A percentile compares a stretch with the other conserved stretches of the same genome.
Conservation (phyloP, 1,140 invertebrate species). For the Druon quercuslanigerum region DNA sequence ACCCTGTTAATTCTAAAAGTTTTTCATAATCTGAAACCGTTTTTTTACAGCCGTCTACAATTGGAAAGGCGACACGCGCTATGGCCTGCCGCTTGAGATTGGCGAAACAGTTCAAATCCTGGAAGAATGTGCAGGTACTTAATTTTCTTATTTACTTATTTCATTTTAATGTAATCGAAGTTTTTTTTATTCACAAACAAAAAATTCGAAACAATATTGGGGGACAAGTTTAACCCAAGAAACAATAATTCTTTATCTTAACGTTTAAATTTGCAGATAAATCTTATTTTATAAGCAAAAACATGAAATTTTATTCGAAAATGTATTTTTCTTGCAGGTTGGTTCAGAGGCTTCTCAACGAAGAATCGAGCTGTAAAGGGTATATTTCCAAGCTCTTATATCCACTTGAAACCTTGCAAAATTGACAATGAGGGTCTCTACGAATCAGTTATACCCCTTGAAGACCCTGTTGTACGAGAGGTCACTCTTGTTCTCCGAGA, state of each 20-base stretch:
- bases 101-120: constrained; percentile 93
- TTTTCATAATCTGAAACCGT: constrained; percentile 34
- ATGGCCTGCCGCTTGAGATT: constrained; percentile 89
- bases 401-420: constrained; percentile 86
- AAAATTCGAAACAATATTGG: no score
- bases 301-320: background rate
- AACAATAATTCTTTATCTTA: no score
- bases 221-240: no score
- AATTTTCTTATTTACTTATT: constrained; percentile 17
- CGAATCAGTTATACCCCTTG: constrained; percentile 83
- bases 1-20: background rate
- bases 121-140: constrained; percentile 87
- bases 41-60: constrained; percentile 90
- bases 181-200: no score
- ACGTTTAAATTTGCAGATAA: no score
- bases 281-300: background rate
- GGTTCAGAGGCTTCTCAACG: constrained; percentile 90
- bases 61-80: constrained; percentile 88
- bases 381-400: constrained; percentile 88
- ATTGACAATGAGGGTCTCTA: constrained; percentile 84
- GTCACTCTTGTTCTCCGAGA: constrained; percentile 93
- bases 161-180: constrained; percentile 6
- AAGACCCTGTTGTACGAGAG: constrained; percentile 92
- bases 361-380: constrained; percentile 89
- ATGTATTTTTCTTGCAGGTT: constrained; percentile 78